Evolutionary conservation across 2,888 invertebrate genomes (phyloP), one percentile per base, ranked within the genome.

Genomic region (Ommatoiulus sabulosus): DNA sequence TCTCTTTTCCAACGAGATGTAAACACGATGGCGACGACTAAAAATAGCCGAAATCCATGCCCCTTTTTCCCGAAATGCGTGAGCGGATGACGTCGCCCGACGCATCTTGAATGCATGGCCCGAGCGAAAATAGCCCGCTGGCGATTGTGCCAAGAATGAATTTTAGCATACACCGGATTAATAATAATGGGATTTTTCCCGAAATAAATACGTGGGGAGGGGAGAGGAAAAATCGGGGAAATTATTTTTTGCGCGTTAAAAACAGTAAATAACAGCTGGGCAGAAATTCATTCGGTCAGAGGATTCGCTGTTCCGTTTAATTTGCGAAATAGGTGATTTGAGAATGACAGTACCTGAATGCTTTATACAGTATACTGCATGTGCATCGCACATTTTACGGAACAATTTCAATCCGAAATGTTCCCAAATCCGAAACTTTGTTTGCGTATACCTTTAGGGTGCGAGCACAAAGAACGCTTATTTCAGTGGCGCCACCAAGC

Each of bases 11-110:
- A 6, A 3, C 72, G 72, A 72, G 35, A 80, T 80, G 35, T 80
- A 80, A 80, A 80, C 80, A 80, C 10, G 80, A 80, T 43, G 35
- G 80, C 24, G 35, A 12, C 0, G 12, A 15, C 80, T 80, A 43
- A 43, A 80, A 80, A 12, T 80, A 80, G 80, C 24, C 35, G 80
- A 80, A 80, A 80, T 80, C 80, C 80, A 80, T 80, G 80, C 80
- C 80, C 80, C 80, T 35, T 80, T 80, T 35, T 7, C 35, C 80
- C 35, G 15, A 80, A 80, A 80, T 80, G 80, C 80, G 80, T 80
- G 80, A 35, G 35, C 4, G 80, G 24, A 80, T 80, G 80, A 80
- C 80, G 80, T 80, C 15, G 35, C 3, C 15, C 4, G 12, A 10
- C 35, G 35, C 80, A 80, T 80, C 80, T 80, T 80, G 80, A 35